Conservation (phyloP, 1,140 invertebrate species). For the Ericerus pela region DNA sequence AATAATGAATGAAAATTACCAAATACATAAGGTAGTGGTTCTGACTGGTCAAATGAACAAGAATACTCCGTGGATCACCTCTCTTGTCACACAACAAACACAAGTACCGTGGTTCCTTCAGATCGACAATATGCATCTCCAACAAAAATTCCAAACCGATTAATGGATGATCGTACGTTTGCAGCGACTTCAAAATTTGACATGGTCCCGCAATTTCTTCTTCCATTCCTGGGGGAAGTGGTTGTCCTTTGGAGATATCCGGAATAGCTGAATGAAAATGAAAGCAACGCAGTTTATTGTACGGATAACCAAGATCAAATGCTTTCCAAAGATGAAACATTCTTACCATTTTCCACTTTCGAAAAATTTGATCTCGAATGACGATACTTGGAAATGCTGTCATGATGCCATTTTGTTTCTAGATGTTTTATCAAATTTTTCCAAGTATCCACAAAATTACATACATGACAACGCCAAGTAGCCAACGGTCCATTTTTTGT, state of each 20-base stretch:
- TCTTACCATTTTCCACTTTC: conserved; percentile 12
- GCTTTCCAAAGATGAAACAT: background rate
- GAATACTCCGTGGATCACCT: conserved; percentile 54
- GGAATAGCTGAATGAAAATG: conserved; percentile 12
- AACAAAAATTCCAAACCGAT: conserved; percentile 53
- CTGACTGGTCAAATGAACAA: conserved; percentile 55
- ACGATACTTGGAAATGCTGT: conserved; percentile 14
- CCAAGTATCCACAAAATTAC: conserved; percentile 16
- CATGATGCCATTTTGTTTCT: conserved; percentile 13
- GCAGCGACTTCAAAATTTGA: conserved; percentile 40
- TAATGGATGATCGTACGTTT: conserved; percentile 31
- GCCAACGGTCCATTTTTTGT: conserved; percentile 15
- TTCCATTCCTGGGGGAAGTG: conserved; percentile 52
- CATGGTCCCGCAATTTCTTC: conserved; percentile 36
- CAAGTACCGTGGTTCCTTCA: conserved; percentile 48
- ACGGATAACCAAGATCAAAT: background rate
- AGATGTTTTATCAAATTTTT: conserved; percentile 15
- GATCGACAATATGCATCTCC: conserved; percentile 41
- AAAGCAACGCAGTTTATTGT: background rate
- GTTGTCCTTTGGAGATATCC: conserved; percentile 43
- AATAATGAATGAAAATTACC: too few relatives aligned
- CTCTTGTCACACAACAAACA: conserved; percentile 60
- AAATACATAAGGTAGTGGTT: conserved; percentile 47
- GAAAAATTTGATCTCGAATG: conserved; percentile 15
- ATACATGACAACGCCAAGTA: conserved; percentile 16